Evolutionary conservation across 2,113 vertebrate genomes (phyloP).

Genomic region (Aegithalos caudatus): DNA sequence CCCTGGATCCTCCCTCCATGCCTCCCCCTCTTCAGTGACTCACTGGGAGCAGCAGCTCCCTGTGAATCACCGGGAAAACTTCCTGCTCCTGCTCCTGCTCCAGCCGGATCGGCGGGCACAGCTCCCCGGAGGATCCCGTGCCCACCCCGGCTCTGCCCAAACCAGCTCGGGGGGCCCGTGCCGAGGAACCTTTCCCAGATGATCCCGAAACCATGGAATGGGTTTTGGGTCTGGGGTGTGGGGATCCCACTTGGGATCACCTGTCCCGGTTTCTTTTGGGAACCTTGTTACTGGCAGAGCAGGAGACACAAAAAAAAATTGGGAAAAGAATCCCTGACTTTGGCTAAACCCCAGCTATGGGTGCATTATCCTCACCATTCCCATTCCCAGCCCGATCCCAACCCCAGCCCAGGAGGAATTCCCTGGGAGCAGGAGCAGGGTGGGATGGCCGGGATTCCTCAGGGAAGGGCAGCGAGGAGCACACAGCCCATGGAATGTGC

Average conservation of each 20-base stretch:
- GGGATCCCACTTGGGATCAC: background rate
- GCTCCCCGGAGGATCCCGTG: no score
- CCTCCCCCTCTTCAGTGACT: background rate
- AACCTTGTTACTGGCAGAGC: background rate
- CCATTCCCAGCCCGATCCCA: background rate
- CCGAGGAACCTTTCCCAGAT: fast-evolving
- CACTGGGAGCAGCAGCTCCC: background rate
- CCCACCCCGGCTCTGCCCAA: background rate
- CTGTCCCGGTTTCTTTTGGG: background rate
- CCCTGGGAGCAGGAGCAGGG: background rate
- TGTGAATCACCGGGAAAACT: background rate
- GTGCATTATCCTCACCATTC: no score
- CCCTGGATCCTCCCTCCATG: background rate
- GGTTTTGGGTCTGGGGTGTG: no score
- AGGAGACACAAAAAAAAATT: background rate
- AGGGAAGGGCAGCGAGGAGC: background rate
- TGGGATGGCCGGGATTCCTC: background rate
- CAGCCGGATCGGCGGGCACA: no score
- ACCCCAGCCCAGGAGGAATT: background rate
- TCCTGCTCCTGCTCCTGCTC: background rate
- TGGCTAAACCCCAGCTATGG: fast-evolving
- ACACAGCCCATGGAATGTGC: background rate
- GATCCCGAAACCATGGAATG: fast-evolving
- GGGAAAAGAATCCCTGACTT: fast-evolving
- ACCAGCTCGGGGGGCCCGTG: fast-evolving